phyloP scores from a whole-genome alignment of 2,888 invertebrate species.

The Stratiomys singularior region DNA sequence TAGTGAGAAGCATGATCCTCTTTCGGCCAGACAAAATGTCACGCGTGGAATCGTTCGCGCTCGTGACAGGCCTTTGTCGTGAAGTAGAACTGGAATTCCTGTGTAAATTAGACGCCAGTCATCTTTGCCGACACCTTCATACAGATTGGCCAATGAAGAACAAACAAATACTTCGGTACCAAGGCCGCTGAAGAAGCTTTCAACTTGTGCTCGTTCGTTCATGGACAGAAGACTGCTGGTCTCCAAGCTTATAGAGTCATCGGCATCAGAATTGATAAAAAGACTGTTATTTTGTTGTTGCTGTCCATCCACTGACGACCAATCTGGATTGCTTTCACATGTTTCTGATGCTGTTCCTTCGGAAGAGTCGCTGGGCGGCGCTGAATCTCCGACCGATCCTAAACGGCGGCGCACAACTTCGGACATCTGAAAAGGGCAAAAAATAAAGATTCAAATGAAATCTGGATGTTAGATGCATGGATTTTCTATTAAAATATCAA shows the following conservation, averaged over 20 bases:
- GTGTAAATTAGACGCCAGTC: constrained; percentile 80
- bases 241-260: constrained; percentile 64
- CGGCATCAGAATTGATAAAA: constrained; percentile 62
- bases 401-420: constrained; percentile 67
- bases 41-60: constrained; percentile 75
- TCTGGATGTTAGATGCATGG: too few species aligned
- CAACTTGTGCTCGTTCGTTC: constrained; percentile 75
- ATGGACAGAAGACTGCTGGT: constrained; percentile 69
- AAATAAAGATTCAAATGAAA: too few species aligned
- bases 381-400: constrained; percentile 72
- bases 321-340: constrained; percentile 61
- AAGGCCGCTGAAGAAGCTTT: constrained; percentile 78
- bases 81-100: constrained; percentile 80
- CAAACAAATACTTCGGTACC: constrained; percentile 83
- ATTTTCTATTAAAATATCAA: too few species aligned
- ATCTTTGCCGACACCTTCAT: constrained; percentile 70
- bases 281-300: constrained; percentile 56
- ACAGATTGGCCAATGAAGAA: constrained; percentile 78
- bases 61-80: constrained; percentile 80
- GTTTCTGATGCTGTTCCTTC: constrained; percentile 69
- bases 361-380: constrained; percentile 67
- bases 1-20: constrained; percentile 82
- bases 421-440: constrained; percentile 50
- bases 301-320: constrained; percentile 65
- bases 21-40: constrained; percentile 78